These are phyloP conservation scores for Pseudochaenichthys georgianus DNA, from an alignment of 2,797 vertebrate genomes.

Conservation along the genomic window DNA sequence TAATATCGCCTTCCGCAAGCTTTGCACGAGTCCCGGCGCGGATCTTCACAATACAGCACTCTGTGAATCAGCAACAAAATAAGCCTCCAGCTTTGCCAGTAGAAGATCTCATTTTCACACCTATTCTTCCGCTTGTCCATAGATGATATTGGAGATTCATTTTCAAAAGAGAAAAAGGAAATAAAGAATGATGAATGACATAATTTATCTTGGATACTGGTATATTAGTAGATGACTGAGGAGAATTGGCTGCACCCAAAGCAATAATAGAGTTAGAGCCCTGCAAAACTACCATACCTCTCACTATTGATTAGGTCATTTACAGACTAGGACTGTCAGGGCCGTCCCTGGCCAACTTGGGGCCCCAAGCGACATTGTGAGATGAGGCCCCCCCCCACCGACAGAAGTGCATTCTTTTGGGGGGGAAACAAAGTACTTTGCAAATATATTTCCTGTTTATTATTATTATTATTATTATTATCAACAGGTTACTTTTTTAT, in stretches of 20 bases:
- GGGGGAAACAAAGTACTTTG: no score
- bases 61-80: slow-evolving; percentile 29
- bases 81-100: slow-evolving; percentile 26
- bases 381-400: no score
- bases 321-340: not conserved
- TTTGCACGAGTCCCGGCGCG: slow-evolving; percentile 23
- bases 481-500: no score
- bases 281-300: not conserved
- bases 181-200: slow-evolving; percentile 1
- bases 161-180: not conserved
- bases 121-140: not conserved
- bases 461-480: no score
- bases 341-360: no score
- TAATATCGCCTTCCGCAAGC: slow-evolving; percentile 32
- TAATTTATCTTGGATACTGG: slow-evolving; percentile 6
- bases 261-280: not conserved
- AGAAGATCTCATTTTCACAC: slow-evolving; percentile 7
- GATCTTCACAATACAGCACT: slow-evolving; percentile 26
- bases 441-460: no score
- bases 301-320: not conserved
- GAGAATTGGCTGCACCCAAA: not conserved
- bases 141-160: not conserved
- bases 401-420: no score
- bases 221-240: slow-evolving; percentile 18
- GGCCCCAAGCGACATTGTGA: no score